Evolutionary conservation across 2,113 vertebrate genomes (phyloP).

Genomic region (Thymallus thymallus): DNA sequence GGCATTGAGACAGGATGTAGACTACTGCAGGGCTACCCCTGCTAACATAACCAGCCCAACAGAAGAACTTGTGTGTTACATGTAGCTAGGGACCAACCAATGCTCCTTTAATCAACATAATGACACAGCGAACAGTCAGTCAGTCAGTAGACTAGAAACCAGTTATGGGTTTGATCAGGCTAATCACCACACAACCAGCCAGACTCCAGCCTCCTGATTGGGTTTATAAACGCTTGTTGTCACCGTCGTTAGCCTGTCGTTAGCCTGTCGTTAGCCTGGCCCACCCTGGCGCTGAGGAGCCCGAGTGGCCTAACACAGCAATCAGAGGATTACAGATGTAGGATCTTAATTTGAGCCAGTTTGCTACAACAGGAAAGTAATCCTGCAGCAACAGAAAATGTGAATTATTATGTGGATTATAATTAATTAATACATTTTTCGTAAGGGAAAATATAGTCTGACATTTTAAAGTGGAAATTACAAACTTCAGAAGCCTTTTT

Average conservation of each 20-base stretch:
- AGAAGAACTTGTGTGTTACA: constrained; percentile 30
- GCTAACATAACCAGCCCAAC: constrained; percentile 49
- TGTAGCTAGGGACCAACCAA: constrained; percentile 25
- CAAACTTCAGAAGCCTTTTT: too few species aligned
- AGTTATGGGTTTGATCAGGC: constrained; percentile 60
- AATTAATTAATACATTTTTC: too few species aligned
- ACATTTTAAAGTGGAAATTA: too few species aligned
- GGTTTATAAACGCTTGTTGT: constrained; percentile 69
- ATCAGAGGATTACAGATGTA: constrained; percentile 60
- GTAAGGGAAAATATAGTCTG: too few species aligned
- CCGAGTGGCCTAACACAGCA: constrained; percentile 67
- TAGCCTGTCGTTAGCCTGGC: constrained; percentile 60
- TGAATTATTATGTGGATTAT: too few species aligned
- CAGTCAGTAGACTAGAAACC: constrained; percentile 38
- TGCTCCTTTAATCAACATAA: constrained; percentile 64
- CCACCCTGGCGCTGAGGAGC: constrained; percentile 65
- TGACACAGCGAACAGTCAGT: constrained; percentile 59
- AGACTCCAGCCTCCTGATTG: constrained; percentile 62
- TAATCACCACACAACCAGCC: constrained; percentile 65
- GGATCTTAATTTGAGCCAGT: too few species aligned
- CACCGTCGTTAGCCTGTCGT: constrained; percentile 55
- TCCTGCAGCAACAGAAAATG: too few species aligned
- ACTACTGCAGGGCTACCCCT: neutral
- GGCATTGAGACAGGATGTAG: neutral
- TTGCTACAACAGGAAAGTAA: too few species aligned